Evolutionary conservation across 2,113 vertebrate genomes (phyloP).

Genomic region (Aythya baeri): DNA sequence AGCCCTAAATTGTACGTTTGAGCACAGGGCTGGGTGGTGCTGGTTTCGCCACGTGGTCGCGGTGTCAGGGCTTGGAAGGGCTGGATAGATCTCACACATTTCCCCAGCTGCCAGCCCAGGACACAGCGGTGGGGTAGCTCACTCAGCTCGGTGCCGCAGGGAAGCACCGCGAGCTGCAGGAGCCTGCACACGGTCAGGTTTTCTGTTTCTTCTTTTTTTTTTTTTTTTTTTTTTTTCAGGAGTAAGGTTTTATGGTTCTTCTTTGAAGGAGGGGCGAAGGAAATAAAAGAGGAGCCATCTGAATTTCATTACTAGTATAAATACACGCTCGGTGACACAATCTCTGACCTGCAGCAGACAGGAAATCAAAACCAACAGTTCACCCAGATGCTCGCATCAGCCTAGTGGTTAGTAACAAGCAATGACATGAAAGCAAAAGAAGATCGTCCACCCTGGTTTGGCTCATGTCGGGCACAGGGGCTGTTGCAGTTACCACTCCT

Average conservation of each 20-base stretch:
- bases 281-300: conserved; percentile 47
- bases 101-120: neutral
- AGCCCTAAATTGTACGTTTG: neutral
- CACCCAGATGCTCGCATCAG: conserved; percentile 20
- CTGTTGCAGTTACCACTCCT: neutral
- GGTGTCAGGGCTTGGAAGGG: neutral
- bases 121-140: neutral
- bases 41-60: neutral
- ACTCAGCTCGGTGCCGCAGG: neutral
- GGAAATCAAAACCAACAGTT: conserved; percentile 57
- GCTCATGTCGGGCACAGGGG: neutral
- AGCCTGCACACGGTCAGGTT: neutral
- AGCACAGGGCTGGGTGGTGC: neutral
- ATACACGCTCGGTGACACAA: conserved; percentile 67
- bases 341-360: conserved; percentile 70
- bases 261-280: neutral
- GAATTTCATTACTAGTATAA: conserved; percentile 68
- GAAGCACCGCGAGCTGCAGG: neutral
- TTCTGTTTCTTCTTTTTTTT: neutral
- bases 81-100: neutral
- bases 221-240: neutral
- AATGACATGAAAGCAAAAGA: neutral
- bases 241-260: neutral
- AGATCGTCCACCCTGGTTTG: neutral
- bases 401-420: conserved; percentile 20